Evolutionary conservation across 2,113 vertebrate species (phyloP).

Genomic region (Balaeniceps rex): DNA sequence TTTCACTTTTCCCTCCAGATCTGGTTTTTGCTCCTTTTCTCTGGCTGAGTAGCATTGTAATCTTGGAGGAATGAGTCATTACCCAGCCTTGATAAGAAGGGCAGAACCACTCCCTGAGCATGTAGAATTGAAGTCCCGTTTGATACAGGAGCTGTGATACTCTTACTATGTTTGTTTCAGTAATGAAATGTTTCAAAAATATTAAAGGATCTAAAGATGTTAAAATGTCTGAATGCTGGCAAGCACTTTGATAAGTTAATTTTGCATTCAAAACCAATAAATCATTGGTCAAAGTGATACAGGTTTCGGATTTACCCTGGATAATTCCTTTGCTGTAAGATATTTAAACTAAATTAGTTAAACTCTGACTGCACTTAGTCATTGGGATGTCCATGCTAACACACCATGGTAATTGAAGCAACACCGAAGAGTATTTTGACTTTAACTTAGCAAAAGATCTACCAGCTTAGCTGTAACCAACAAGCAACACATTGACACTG

Average conservation of each 20-base stretch:
- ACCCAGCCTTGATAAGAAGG: not conserved
- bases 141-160: not conserved
- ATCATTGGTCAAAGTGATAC: conserved; percentile 27
- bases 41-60: not conserved
- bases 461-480: conserved; percentile 21
- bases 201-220: not conserved
- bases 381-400: not conserved
- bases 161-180: not conserved
- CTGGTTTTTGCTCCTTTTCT: not conserved
- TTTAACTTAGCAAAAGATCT: conserved; percentile 1
- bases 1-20: not conserved
- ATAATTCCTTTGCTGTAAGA: conserved; percentile 61
- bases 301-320: conserved; percentile 22
- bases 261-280: conserved; percentile 53
- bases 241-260: conserved; percentile 43
- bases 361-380: conserved; percentile 33
- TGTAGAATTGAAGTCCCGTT: not conserved
- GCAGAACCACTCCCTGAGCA: not conserved
- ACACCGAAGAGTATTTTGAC: conserved; percentile 20
- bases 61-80: not conserved
- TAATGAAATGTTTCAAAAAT: not conserved
- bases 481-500: not conserved
- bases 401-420: conserved; percentile 35
- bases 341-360: conserved; percentile 65
- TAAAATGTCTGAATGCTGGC: not conserved